Conservation (phyloP, 2,888 invertebrate genomes). For the Operophtera brumata region DNA sequence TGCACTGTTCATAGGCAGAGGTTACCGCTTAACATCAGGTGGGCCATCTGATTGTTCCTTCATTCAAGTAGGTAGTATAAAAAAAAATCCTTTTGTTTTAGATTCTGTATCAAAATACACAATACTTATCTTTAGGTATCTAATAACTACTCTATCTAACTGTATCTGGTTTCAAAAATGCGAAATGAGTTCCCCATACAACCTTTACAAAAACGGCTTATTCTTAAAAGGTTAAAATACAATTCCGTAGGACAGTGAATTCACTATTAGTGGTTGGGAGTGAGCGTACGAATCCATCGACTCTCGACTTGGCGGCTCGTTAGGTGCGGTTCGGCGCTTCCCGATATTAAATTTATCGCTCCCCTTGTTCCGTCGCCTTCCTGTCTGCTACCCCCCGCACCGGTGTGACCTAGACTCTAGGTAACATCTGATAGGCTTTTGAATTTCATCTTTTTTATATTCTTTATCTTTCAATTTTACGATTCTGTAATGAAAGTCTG, state of each 20-base stretch:
- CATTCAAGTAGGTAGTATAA: too few species aligned
- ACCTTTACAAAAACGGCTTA: not conserved
- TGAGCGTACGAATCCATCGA: constrained; percentile 32
- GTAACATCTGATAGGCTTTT: constrained; percentile 11
- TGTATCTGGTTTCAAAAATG: too few species aligned
- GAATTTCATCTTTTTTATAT: not conserved
- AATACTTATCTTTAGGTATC: too few species aligned
- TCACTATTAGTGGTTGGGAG: constrained; percentile 17
- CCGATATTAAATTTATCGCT: constrained; percentile 53
- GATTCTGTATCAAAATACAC: too few species aligned
- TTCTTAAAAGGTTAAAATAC: not conserved
- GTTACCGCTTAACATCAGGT: too few species aligned
- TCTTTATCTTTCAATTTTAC: constrained; percentile 1
- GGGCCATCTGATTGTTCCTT: too few species aligned
- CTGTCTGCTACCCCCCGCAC: constrained; percentile 19
- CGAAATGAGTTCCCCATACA: too few species aligned
- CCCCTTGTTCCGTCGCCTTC: constrained; percentile 38
- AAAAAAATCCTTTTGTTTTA: too few species aligned
- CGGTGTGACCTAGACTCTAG: too few species aligned
- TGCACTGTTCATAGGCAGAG: too few species aligned
- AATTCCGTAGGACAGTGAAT: constrained; percentile 4
- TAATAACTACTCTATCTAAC: too few species aligned
- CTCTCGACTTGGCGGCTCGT: constrained; percentile 43
- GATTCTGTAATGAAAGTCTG: not conserved
- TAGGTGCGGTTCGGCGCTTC: constrained; percentile 39